A percentile compares a stretch with the other conserved stretches of the same genome.
phyloP scores from a whole-genome alignment of 2,113 vertebrate species.

The Butorides virescens region DNA sequence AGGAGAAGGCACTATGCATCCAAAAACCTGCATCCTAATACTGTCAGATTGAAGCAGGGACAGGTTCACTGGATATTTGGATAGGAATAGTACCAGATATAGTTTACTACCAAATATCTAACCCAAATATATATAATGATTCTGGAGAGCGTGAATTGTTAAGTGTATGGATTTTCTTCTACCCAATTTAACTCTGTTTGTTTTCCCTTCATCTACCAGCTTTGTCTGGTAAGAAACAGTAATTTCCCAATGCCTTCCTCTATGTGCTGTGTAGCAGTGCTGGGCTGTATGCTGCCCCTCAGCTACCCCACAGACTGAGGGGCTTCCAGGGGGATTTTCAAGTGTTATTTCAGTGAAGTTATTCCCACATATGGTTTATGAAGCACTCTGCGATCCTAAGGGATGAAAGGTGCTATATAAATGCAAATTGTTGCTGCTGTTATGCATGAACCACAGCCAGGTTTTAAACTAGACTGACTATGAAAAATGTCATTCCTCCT shows the following conservation, averaged over 20 bases:
- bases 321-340: neutral
- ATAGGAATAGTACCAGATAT: neutral
- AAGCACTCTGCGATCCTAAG: conserved; percentile 36
- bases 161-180: neutral
- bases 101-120: neutral
- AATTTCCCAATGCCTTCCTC: neutral
- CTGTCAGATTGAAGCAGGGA: neutral
- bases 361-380: conserved; percentile 35
- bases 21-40: neutral
- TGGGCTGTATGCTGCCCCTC: neutral
- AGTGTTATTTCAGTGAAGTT: conserved; percentile 21
- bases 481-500: conserved; percentile 53
- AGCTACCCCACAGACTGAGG: neutral
- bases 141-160: neutral
- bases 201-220: neutral
- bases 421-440: conserved; percentile 65
- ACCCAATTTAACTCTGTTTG: neutral
- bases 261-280: neutral
- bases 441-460: conserved; percentile 54
- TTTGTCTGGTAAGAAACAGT: neutral
- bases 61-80: neutral
- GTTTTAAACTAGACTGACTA: conserved; percentile 51
- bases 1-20: neutral
- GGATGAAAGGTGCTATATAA: conserved; percentile 69
- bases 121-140: neutral